Evolutionary conservation across 2,888 invertebrate genomes (phyloP).

Genomic region (Acanthococcus lagerstroemiae): DNA sequence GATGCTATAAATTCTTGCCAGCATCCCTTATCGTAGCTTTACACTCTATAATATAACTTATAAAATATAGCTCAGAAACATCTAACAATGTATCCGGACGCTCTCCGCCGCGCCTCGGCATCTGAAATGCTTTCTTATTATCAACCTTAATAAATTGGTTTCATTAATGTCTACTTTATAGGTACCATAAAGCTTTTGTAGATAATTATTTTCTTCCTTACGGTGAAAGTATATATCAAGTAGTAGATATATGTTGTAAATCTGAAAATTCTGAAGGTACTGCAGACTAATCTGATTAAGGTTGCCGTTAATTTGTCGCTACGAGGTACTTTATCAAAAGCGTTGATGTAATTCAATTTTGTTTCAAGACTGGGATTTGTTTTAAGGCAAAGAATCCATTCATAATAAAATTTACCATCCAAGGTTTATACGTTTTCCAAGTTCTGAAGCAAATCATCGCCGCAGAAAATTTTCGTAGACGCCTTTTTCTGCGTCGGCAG

Average conservation of each 20-base stretch:
- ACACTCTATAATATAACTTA: constrained; percentile 29
- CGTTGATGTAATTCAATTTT: constrained; percentile 20
- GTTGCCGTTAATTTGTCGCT: constrained; percentile 30
- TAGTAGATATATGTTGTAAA: constrained; percentile 23
- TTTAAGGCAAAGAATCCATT: constrained; percentile 25
- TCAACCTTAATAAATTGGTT: constrained; percentile 28
- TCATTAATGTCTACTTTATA: constrained; percentile 30
- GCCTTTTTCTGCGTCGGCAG: too few species aligned
- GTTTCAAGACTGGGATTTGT: constrained; percentile 21
- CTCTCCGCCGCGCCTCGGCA: neutral
- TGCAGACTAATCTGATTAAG: constrained; percentile 27
- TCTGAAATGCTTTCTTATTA: constrained; percentile 23
- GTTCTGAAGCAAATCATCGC: too few species aligned
- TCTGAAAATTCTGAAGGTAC: constrained; percentile 24
- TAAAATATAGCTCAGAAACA: constrained; percentile 18
- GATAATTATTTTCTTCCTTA: constrained; percentile 30
- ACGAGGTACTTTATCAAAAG: constrained; percentile 27
- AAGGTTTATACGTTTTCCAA: too few species aligned
- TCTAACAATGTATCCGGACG: constrained; percentile 19
- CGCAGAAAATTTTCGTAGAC: too few species aligned
- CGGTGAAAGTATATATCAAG: constrained; percentile 14
- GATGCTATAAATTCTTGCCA: constrained; percentile 30
- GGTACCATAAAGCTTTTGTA: constrained; percentile 17
- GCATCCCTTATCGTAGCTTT: constrained; percentile 28
- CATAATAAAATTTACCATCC: neutral